phyloP scores from a whole-genome alignment of 2,113 vertebrate species.

The Pithys albifrons region DNA sequence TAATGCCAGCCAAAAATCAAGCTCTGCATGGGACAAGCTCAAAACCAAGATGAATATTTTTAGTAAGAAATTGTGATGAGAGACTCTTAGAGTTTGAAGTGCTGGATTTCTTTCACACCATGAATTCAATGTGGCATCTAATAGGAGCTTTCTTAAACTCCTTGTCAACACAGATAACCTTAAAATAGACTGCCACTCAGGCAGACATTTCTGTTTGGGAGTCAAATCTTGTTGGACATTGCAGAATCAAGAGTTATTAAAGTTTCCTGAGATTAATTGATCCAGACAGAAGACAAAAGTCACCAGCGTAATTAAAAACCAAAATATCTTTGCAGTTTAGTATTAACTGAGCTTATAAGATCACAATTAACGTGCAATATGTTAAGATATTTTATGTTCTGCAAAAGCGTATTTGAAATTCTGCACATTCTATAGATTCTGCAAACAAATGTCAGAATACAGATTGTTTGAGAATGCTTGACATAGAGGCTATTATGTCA shows the following conservation, averaged over 20 bases:
- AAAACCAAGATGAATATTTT: background rate
- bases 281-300: slow-evolving; percentile 25
- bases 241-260: slow-evolving; percentile 35
- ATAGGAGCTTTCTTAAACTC: slow-evolving; percentile 41
- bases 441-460: background rate
- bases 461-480: slow-evolving; percentile 26
- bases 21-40: background rate
- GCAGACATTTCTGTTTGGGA: slow-evolving; percentile 1
- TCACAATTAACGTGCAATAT: background rate
- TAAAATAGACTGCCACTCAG: background rate
- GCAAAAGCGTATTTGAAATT: background rate
- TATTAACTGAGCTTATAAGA: background rate
- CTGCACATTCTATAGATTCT: background rate
- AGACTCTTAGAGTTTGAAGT: background rate
- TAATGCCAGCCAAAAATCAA: slow-evolving; percentile 8
- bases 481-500: background rate
- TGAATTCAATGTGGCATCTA: slow-evolving; percentile 49
- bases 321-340: background rate
- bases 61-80: slow-evolving; percentile 2
- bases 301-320: background rate
- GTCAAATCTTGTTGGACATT: slow-evolving; percentile 3
- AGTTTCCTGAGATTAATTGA: slow-evolving; percentile 23
- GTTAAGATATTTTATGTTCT: background rate
- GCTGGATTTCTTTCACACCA: background rate
- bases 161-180: slow-evolving; percentile 55